These are phyloP conservation scores for Acropora tenuis DNA, from an alignment of 64 coral and sea anemone species.

Conservation along the genomic window DNA sequence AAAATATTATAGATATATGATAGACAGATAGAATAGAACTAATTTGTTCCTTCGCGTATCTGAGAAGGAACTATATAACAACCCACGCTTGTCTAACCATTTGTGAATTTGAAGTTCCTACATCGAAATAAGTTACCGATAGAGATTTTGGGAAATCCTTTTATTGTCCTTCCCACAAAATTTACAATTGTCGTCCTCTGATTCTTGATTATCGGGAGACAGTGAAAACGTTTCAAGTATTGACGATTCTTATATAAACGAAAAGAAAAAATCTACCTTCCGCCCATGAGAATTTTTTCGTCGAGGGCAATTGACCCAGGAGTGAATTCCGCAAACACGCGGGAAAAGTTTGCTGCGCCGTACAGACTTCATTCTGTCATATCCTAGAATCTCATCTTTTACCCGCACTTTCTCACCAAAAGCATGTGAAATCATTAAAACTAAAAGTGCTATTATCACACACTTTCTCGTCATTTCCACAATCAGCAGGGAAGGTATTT, in stretches of 20 bases:
- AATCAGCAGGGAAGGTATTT: background rate
- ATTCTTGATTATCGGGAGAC: too few relatives aligned
- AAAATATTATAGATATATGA: too few relatives aligned
- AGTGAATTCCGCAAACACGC: background rate
- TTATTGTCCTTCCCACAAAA: too few relatives aligned
- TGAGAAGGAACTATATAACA: too few relatives aligned
- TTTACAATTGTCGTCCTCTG: too few relatives aligned
- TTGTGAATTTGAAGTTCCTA: too few relatives aligned
- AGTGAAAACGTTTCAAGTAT: too few relatives aligned
- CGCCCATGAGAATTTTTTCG: background rate
- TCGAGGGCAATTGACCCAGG: background rate
- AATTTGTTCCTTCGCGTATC: too few relatives aligned
- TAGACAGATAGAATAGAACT: too few relatives aligned
- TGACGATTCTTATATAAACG: background rate
- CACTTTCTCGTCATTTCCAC: background rate
- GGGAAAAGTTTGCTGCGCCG: background rate
- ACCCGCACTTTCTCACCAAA: background rate
- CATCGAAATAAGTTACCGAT: too few relatives aligned
- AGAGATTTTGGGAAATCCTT: too few relatives aligned
- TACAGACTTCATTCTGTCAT: background rate
- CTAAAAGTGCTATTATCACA: background rate
- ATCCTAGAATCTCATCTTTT: background rate
- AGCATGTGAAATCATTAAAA: background rate
- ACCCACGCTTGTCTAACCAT: too few relatives aligned
- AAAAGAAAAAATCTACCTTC: background rate